Evolutionary conservation across 2,113 vertebrate genomes (phyloP).

Genomic region (Psammodynastes pulverulentus): DNA sequence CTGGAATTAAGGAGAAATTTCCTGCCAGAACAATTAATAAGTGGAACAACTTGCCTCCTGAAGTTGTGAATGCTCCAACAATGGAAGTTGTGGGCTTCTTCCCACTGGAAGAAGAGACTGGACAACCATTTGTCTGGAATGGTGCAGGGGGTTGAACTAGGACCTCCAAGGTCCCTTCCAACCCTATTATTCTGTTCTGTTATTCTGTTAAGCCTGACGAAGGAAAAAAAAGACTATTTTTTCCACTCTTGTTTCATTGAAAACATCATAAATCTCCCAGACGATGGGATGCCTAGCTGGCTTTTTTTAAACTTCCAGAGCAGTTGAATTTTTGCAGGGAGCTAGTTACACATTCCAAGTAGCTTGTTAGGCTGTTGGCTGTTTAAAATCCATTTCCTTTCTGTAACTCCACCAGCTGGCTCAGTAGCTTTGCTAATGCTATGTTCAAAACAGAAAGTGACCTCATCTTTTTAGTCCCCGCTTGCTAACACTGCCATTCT

Average conservation of each 20-base stretch:
- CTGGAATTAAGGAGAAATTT: not conserved
- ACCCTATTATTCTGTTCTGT: not conserved
- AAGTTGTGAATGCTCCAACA: not conserved
- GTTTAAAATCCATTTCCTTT: not conserved
- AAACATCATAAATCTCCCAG: conserved; percentile 4
- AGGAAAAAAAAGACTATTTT: conserved; percentile 14
- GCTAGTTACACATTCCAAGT: not conserved
- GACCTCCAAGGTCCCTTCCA: not conserved
- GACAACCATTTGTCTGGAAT: not conserved
- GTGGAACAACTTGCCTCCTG: not conserved
- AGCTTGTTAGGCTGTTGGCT: conserved; percentile 2
- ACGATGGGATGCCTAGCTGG: conserved; percentile 17
- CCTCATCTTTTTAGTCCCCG: not conserved
- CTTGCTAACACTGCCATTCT: not conserved
- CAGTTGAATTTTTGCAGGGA: not conserved
- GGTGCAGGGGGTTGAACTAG: not conserved
- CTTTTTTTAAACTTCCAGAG: not conserved
- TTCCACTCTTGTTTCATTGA: conserved; percentile 11
- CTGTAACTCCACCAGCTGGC: not conserved
- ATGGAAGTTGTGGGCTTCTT: not conserved
- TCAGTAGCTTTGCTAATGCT: fast-evolving
- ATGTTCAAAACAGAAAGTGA: not conserved
- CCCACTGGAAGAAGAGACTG: not conserved
- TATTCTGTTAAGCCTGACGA: not conserved
- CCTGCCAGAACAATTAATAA: not conserved